Conservation (phyloP, 1,140 invertebrate genomes). For the Cydia pomonella region DNA sequence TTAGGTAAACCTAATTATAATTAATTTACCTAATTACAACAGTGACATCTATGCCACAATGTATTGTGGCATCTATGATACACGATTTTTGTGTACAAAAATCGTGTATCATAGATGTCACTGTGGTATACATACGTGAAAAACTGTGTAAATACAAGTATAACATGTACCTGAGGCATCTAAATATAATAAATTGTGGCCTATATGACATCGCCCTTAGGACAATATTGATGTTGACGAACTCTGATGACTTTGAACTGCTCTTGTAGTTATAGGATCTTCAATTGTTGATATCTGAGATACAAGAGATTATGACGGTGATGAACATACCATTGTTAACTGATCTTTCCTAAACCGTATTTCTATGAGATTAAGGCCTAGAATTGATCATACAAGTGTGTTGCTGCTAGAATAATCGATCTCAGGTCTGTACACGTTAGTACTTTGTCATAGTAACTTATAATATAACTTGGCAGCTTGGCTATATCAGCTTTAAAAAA, state of each 20-base stretch:
- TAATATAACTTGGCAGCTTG: neutral
- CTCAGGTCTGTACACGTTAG: neutral
- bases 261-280: neutral
- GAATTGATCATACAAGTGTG: neutral
- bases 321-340: neutral
- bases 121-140: too few relatives aligned
- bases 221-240: neutral
- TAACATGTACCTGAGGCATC: too few relatives aligned
- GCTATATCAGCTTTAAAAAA: neutral
- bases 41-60: too few relatives aligned
- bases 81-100: too few relatives aligned
- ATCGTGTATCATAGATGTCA: too few relatives aligned
- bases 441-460: slow-evolving; percentile 2
- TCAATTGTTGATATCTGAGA: slow-evolving; percentile 1
- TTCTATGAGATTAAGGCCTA: neutral
- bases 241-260: slow-evolving; percentile 10
- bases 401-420: neutral
- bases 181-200: too few relatives aligned
- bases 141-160: too few relatives aligned
- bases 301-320: neutral
- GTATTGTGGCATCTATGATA: too few relatives aligned
- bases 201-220: neutral
- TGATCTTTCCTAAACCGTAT: neutral
- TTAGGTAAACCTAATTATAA: too few relatives aligned
- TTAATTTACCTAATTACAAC: too few relatives aligned